These are phyloP conservation scores for Brachyistius frenatus DNA, from an alignment of 2,113 vertebrate species.

Conservation along the genomic window DNA sequence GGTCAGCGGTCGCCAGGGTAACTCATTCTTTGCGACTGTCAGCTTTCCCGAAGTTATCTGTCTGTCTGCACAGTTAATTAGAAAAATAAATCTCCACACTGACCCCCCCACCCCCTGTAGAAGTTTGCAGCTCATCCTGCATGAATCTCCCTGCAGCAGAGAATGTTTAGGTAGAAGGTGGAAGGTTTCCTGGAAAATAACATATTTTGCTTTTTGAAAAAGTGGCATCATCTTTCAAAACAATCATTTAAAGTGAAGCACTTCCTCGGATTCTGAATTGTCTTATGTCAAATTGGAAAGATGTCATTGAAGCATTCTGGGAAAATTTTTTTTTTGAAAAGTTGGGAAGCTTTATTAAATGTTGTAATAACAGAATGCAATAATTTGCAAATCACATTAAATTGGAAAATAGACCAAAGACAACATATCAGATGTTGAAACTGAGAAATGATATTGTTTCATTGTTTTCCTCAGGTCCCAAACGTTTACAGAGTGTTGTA, in stretches of 20 bases:
- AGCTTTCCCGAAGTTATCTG: neutral
- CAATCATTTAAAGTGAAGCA: neutral
- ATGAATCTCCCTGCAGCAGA: neutral
- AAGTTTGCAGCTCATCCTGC: neutral
- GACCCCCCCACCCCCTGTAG: neutral
- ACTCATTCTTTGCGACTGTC: slow-evolving; percentile 18
- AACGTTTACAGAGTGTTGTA: too few species aligned
- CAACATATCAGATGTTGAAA: too few species aligned
- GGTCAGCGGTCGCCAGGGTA: slow-evolving; percentile 14
- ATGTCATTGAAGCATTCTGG: too few species aligned
- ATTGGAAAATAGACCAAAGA: too few species aligned
- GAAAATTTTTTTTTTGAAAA: too few species aligned
- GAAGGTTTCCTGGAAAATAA: too few species aligned
- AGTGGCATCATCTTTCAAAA: too few species aligned
- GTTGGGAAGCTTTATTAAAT: too few species aligned
- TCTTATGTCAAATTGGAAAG: neutral
- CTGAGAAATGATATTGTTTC: too few species aligned
- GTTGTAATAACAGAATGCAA: too few species aligned
- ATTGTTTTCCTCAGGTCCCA: too few species aligned
- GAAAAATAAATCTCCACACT: slow-evolving; percentile 8
- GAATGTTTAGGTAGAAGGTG: neutral
- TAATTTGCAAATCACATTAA: too few species aligned
- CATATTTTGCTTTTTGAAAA: neutral
- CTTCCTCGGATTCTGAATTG: neutral
- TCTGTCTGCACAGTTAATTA: slow-evolving; percentile 15